Evolutionary conservation across 2,797 vertebrate genomes (phyloP), one percentile per base, ranked within the genome.

Genomic region (Lepidocolaptes lacrymiger): DNA sequence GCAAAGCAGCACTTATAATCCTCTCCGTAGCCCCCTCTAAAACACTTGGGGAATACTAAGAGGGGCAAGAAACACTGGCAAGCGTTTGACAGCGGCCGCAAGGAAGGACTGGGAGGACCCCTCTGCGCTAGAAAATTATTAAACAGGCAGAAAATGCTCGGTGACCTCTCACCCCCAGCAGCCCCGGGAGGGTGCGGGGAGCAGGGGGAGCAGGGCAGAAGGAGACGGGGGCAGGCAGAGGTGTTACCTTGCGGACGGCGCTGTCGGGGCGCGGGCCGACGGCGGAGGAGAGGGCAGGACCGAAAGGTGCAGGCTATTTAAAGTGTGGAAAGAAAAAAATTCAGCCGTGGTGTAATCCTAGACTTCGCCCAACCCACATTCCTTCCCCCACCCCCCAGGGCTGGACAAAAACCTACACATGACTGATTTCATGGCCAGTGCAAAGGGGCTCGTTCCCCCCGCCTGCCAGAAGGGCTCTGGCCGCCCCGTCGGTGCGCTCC

Each of bases 341-440:
- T 96, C 95, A 37, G 95, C 76, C 1, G 84, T 95, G 86, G 95
- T 98, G 98, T 97, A 98, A 98, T 97, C 97, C 97, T 97, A 98
- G 97, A 98, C 98, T 97, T 96, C 80, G 97, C 96, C 97, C 98
- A 89, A 96, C 98, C 98, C 98, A 98, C 98, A 98, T 98, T 98
- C 97, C 95, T 81, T 95, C 96, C 97, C 97, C 91, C 87, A 71
- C 93, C 96, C 92, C 92, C 72, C 51, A 95, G 91, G 97, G 95
- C 93, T 62, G 83, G 89, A 95, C 96, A 96, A 95, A 94, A 94
- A 72, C 93, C 92, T 88, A 59, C 96, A 97, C 94, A 85, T 46
- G 93, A 97, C 95, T 93, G 95, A 94, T 84, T 96, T 88, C 86
- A 88, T 84, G 94, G 96, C 76, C 91, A 69, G 75, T 14, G 51